Conservation (phyloP, 2,113 vertebrate genomes). For the Urocolius indicus region DNA sequence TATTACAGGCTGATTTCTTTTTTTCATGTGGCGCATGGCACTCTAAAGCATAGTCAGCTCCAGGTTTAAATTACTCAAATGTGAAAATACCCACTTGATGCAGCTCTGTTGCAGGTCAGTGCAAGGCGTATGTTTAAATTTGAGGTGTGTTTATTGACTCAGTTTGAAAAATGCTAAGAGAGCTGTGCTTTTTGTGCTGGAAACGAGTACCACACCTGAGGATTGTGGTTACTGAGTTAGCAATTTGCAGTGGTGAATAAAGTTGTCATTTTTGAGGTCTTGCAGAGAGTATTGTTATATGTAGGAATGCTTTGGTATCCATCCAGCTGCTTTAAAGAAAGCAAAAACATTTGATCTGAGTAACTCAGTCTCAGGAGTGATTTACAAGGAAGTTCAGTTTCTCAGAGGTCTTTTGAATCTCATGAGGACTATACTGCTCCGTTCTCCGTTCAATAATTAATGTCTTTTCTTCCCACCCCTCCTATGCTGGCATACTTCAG, state of each 20-base stretch:
- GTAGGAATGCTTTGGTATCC: not conserved
- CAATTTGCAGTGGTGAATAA: not conserved
- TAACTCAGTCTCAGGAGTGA: not conserved
- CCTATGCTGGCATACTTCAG: constrained; percentile 7
- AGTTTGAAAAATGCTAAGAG: not conserved
- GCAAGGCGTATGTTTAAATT: not conserved
- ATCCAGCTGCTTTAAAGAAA: constrained; percentile 14
- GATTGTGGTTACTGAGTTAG: not conserved
- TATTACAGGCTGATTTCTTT: not conserved
- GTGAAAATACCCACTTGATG: not conserved
- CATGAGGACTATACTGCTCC: not conserved
- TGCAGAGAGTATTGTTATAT: not conserved
- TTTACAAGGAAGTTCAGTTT: constrained; percentile 11
- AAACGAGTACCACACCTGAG: not conserved
- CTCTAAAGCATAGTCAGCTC: not conserved
- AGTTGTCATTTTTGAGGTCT: constrained; percentile 33
- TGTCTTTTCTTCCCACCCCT: constrained; percentile 4
- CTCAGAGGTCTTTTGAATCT: constrained; percentile 29
- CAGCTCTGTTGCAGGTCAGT: not conserved
- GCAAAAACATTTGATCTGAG: not conserved
- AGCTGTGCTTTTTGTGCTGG: not conserved
- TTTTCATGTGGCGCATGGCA: not conserved
- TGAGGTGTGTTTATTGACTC: not conserved
- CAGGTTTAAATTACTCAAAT: not conserved
- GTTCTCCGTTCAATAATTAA: constrained; percentile 54